A percentile compares a stretch with the other conserved stretches of the same genome.
These are phyloP conservation scores for Andricus grossulariae DNA, from an alignment of 1,140 invertebrate genomes.

Conservation along the genomic window DNA sequence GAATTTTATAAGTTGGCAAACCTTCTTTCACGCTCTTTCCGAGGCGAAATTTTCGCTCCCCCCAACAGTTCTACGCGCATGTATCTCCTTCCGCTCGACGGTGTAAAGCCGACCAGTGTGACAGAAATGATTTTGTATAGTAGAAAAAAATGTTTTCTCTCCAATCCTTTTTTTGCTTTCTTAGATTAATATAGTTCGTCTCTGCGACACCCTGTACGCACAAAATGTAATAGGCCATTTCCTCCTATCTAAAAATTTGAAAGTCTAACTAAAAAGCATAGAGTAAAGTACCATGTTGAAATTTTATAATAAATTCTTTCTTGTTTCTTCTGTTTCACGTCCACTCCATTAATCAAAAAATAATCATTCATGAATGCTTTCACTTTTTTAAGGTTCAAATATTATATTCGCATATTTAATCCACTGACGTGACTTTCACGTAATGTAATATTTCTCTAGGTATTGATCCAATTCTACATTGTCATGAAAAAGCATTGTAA, in stretches of 20 bases:
- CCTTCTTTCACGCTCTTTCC: too few species aligned
- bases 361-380: constrained; percentile 40
- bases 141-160: background rate
- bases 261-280: constrained; percentile 66
- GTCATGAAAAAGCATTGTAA: background rate
- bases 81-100: too few species aligned
- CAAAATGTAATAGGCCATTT: constrained; percentile 61
- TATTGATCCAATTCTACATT: background rate
- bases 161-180: background rate
- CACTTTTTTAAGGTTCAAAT: constrained; percentile 44
- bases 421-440: constrained; percentile 41
- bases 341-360: constrained; percentile 36
- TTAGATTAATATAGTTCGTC: constrained; percentile 28
- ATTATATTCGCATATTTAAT: constrained; percentile 28
- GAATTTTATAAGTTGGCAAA: too few species aligned
- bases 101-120: too few species aligned
- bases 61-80: too few species aligned
- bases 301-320: constrained; percentile 10
- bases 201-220: constrained; percentile 25
- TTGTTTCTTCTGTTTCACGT: constrained; percentile 35
- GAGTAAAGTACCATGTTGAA: constrained; percentile 39
- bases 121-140: background rate
- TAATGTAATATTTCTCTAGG: background rate
- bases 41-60: too few species aligned
- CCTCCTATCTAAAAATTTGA: constrained; percentile 67